Base-by-base conservation (phyloP, 2,888 invertebrate species). In the Eumacrocentrus americanus region DNA sequence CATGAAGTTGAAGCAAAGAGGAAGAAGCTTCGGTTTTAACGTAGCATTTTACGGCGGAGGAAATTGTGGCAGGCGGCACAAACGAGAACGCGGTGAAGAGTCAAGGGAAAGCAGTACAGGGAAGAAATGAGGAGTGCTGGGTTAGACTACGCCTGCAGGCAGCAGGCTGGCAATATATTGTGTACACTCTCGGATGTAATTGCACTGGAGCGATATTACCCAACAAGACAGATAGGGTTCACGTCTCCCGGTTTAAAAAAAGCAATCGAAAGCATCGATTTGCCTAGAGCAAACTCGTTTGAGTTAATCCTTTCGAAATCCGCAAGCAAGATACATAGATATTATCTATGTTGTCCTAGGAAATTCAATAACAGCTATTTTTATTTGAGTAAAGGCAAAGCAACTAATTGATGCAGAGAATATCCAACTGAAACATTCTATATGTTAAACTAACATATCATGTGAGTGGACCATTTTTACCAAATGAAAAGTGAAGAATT, bases 171-270 rank as follows among this genome's bases (percentile, higher is more conserved):
- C 42, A 16, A 16, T 40, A 42, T 42, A 11, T 20, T 35, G 44
- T 35, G 46, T 37, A 14, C 42, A 44, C 16, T 46, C 9, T 14
- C 20, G 40, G 47, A 25, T 50, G 53, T 60, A 62, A 64, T 64
- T 62, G 62, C 57, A 53, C 60, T 44, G 59, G 54, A 57, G 46
- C 22, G 57, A 57, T 57, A 58, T 54, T 63, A 56, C 44, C 47
- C 18, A 35, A 12, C 42, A 38, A 34, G 35, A 51, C 42, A 29
- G 46, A 61, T 38, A 53, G 46, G 42, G 42, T n/a, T n/a, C 18
- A 42, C 9, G 42, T 42, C 34, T 16, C 18, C 25, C 18, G 16
- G 14, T 34, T 35, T 29, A n/a, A 3, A 14, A 35, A 40, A 34
- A 55, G 51, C 61, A 58, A 61, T 61, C 37, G 55, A 29, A 18